phyloP scores from a whole-genome alignment of 2,113 vertebrate species.

The Myrmecobius fasciatus region DNA sequence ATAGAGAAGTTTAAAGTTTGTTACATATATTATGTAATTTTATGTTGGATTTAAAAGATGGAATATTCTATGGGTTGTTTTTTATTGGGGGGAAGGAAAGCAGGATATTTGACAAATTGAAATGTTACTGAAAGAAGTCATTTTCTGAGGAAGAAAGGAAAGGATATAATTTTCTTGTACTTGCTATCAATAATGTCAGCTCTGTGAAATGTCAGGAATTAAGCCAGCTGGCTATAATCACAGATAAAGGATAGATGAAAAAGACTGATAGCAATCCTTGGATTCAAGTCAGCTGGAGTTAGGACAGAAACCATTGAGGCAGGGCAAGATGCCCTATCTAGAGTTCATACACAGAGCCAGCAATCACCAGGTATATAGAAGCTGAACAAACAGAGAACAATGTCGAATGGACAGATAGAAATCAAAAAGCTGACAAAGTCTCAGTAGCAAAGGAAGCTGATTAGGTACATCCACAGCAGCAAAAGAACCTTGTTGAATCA shows the following conservation, averaged over 20 bases:
- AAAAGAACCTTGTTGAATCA: conserved; percentile 19
- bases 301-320: neutral
- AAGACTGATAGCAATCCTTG: conserved; percentile 21
- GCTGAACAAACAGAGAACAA: neutral
- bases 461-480: neutral
- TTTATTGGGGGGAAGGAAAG: neutral
- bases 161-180: conserved; percentile 6
- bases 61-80: conserved; percentile 31
- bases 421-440: neutral
- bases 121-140: conserved; percentile 13
- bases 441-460: conserved; percentile 2
- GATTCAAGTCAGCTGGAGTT: conserved; percentile 6
- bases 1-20: neutral
- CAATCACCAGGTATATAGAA: neutral
- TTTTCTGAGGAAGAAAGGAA: conserved; percentile 37
- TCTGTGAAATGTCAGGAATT: neutral
- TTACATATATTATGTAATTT: neutral
- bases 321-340: conserved; percentile 3
- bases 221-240: neutral
- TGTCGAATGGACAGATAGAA: neutral
- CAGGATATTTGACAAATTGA: conserved; percentile 23
- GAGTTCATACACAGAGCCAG: neutral
- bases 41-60: conserved; percentile 24
- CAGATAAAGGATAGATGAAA: neutral
- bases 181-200: neutral